Evolutionary conservation across 2,797 vertebrate species (phyloP).

Genomic region (Anniella stebbinsi): DNA sequence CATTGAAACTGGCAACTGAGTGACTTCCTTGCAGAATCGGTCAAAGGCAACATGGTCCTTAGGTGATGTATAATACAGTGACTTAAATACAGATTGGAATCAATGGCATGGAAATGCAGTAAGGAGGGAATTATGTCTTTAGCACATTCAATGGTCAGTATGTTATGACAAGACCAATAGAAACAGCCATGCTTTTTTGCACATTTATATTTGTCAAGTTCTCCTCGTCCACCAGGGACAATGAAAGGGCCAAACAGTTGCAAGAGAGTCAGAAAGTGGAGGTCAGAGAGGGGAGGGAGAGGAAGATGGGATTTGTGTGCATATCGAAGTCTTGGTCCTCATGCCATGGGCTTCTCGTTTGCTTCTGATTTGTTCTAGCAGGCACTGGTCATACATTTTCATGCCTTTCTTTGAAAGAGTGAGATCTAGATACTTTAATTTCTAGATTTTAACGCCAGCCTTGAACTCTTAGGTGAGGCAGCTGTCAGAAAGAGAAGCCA

Average conservation of each 20-base stretch:
- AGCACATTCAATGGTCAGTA: neutral
- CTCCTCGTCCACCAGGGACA: neutral
- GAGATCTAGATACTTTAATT: neutral
- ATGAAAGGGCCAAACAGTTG: neutral
- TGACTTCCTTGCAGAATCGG: neutral
- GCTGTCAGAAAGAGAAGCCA: neutral
- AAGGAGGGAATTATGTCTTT: neutral
- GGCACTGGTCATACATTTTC: neutral
- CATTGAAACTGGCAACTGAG: neutral
- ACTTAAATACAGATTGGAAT: neutral
- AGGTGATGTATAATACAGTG: neutral
- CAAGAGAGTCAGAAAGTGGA: neutral
- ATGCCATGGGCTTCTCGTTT: neutral
- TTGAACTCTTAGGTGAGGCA: slow-evolving; percentile 32
- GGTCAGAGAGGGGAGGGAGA: neutral
- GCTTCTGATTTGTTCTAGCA: neutral
- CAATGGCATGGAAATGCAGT: neutral
- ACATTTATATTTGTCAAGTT: neutral
- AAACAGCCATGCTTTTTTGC: neutral
- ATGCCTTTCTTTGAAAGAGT: neutral
- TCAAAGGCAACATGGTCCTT: neutral
- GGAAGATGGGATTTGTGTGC: neutral
- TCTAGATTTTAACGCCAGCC: neutral
- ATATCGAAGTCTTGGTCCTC: neutral
- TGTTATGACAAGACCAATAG: neutral